Evolutionary conservation across 2,797 vertebrate species (phyloP), one percentile per base, ranked within the genome.

Genomic region (Cirrhinus molitorella): DNA sequence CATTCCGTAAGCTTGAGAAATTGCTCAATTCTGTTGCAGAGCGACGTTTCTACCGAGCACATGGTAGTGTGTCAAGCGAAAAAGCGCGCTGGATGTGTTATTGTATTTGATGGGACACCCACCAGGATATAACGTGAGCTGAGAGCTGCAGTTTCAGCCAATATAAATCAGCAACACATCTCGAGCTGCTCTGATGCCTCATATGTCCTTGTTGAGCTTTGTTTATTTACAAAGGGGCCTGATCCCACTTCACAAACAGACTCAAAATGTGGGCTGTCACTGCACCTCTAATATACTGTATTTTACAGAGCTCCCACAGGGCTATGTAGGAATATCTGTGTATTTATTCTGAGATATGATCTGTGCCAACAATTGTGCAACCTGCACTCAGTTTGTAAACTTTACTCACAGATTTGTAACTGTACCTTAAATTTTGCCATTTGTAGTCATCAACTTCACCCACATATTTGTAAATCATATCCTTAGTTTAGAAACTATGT

Each of bases 21-120:
- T 68, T 79, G 66, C 80, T 85, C 68, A 67, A 68, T 84, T 84
- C 85, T 73, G 79, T 61, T 88, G 83, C 4, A 51, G 75, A 43
- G 31, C 77, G 74, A 63, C 88, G 85, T 77, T 81, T 89, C 87
- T 76, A 84, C 45, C 85, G 81, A 85, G 81, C 90, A 84, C 84
- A 87, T 68, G 87, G 89, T 83, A 70, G 75, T 53, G 25, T 72
- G 70, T 31, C 79, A 65, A 49, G 14, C 28, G 79, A 79, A 78
- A n/a, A 88, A 83, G 71, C 85, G 47, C 76, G 45, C 67, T 80
- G 21, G 79, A 85, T 73, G 19, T 79, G 88, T 63, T 43, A 85
- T 68, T 85, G 71, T 40, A 34, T 85, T 11, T 79, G 61, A 81
- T 85, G 79, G 81, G 81, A 82, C 88, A 83, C 83, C 80, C 70